Evolutionary conservation across 2,113 vertebrate species (phyloP).

Genomic region (Baryphthengus martii): DNA sequence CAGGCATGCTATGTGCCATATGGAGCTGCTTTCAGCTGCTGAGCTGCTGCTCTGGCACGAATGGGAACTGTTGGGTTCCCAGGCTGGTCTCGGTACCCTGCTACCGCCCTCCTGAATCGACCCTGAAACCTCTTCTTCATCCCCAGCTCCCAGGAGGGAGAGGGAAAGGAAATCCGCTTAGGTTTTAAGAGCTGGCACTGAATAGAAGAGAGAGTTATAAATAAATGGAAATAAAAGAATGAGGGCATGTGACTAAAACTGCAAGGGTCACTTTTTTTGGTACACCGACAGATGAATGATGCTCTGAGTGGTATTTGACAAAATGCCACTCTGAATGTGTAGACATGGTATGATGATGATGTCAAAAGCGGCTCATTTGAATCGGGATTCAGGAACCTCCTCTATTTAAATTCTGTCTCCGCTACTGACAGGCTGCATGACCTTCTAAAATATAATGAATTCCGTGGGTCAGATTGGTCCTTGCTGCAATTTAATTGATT

Average conservation of each 20-base stretch:
- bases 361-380: constrained; percentile 25
- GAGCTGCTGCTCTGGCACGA: not conserved
- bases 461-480: not conserved
- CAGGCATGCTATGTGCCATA: not conserved
- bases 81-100: not conserved
- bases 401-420: constrained; percentile 39
- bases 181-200: not conserved
- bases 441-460: not conserved
- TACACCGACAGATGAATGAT: not conserved
- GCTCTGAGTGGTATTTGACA: not conserved
- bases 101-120: not conserved
- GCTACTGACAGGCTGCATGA: constrained; percentile 17
- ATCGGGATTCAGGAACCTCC: not conserved
- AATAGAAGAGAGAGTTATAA: not conserved
- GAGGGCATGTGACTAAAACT: not conserved
- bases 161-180: not conserved
- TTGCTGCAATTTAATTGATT: not conserved
- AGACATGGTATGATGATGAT: not conserved
- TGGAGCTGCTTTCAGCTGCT: not conserved
- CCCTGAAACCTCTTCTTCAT: not conserved
- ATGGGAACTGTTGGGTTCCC: not conserved
- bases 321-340: constrained; percentile 17
- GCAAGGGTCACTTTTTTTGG: not conserved
- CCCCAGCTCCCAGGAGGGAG: not conserved
- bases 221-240: constrained; percentile 12